Conservation (phyloP, 2,113 vertebrate species). For the Narcine bancroftii region DNA sequence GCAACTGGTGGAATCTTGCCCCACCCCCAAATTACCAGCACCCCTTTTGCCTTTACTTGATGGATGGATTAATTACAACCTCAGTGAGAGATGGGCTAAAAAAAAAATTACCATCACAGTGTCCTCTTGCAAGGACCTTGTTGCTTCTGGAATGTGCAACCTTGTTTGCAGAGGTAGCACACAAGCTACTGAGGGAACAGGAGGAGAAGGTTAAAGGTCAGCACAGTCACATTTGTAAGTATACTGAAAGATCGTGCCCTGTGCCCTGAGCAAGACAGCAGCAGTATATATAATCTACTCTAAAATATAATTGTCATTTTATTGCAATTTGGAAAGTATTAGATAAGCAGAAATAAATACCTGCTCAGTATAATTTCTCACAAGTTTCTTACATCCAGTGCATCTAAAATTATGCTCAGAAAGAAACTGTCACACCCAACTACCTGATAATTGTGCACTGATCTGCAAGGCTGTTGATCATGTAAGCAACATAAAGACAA, state of each 20-base stretch:
- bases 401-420: background rate
- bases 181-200: background rate
- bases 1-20: no score
- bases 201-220: background rate
- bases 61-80: no score
- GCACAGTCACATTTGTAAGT: background rate
- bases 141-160: background rate
- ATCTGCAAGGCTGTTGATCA: background rate
- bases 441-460: background rate
- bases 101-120: background rate
- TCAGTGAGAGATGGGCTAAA: no score
- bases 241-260: background rate
- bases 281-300: background rate
- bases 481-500: background rate
- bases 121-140: background rate
- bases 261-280: no score
- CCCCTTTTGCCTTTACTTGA: no score
- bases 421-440: background rate
- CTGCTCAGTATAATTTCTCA: background rate
- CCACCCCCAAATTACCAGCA: no score
- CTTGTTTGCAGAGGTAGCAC: background rate
- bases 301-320: background rate
- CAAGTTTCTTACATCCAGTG: background rate
- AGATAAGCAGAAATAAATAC: background rate
- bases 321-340: background rate